phyloP scores from a whole-genome alignment of 2,113 vertebrate genomes.

The Aphyosemion australe region DNA sequence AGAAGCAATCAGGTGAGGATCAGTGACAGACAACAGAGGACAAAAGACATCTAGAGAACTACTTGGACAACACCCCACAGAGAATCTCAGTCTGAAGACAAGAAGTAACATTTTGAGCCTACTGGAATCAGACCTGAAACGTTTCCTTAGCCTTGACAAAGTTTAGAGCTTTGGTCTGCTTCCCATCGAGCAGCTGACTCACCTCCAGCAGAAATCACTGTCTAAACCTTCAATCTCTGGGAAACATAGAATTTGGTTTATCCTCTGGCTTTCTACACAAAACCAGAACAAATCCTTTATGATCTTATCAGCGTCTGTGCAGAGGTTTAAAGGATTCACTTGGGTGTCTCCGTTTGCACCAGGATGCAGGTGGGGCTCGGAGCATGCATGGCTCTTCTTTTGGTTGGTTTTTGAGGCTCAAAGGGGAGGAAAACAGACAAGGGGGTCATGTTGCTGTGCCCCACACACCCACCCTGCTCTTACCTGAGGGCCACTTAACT shows the following conservation, averaged over 20 bases:
- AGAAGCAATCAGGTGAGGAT: conserved; percentile 68
- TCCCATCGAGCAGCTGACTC: conserved; percentile 39
- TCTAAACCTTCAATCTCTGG: conserved; percentile 1
- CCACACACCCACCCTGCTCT: conserved; percentile 70
- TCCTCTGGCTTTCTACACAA: conserved; percentile 32
- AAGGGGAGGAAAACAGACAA: conserved; percentile 29
- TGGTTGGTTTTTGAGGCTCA: neutral
- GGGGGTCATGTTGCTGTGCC: conserved; percentile 33
- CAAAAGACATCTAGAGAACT: conserved; percentile 18
- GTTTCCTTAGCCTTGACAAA: neutral
- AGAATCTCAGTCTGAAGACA: neutral
- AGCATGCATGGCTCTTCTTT: conserved; percentile 18
- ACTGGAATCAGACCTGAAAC: neutral
- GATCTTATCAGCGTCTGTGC: conserved; percentile 7
- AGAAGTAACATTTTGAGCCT: neutral
- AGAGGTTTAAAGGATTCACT: conserved; percentile 28
- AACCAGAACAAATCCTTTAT: conserved; percentile 10
- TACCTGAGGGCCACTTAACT: conserved; percentile 92
- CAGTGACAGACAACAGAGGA: conserved; percentile 66
- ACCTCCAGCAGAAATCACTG: conserved; percentile 5
- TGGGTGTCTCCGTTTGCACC: conserved; percentile 6
- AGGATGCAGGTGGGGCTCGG: conserved; percentile 11
- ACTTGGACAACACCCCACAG: conserved; percentile 13
- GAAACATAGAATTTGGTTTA: conserved; percentile 5
- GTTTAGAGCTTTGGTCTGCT: neutral